A percentile compares a stretch with the other conserved stretches of the same genome.
Conservation (phyloP, 2,888 invertebrate genomes). For the Thereva unica region DNA sequence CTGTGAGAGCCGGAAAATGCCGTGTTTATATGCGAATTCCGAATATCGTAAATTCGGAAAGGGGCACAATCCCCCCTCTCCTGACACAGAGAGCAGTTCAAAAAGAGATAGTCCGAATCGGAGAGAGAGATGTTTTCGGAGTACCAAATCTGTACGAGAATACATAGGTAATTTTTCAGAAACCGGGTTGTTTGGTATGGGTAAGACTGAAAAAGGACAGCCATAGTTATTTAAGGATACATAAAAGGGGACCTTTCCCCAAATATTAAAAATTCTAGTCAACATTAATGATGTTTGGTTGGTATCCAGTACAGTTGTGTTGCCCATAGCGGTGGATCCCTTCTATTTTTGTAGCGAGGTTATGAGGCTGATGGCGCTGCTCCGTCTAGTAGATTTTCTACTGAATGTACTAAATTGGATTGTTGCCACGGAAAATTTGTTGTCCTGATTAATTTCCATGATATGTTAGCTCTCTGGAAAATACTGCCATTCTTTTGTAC, state of each 20-base stretch:
- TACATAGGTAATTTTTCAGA: background rate
- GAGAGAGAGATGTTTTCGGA: background rate
- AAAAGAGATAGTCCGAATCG: background rate
- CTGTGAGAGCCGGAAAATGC: conserved; percentile 15
- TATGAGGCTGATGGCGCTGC: too few relatives aligned
- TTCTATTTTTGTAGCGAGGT: too few relatives aligned
- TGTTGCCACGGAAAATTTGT: too few relatives aligned
- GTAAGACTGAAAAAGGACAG: conserved; percentile 16
- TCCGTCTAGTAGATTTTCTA: too few relatives aligned
- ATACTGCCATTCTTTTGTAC: too few relatives aligned
- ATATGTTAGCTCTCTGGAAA: too few relatives aligned
- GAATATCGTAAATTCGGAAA: background rate
- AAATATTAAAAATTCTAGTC: background rate
- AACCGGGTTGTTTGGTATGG: conserved; percentile 30
- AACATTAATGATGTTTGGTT: conserved; percentile 8
- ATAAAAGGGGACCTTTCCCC: too few relatives aligned
- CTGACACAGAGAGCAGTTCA: too few relatives aligned
- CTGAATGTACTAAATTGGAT: too few relatives aligned
- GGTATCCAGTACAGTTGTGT: too few relatives aligned
- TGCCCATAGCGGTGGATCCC: too few relatives aligned
- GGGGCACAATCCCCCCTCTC: background rate
- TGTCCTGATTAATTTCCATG: too few relatives aligned
- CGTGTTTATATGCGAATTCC: background rate
- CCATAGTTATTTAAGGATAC: background rate
- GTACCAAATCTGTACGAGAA: background rate